phyloP scores from a whole-genome alignment of 2,113 vertebrate genomes.

The Telmatochromis brachygnathus region DNA sequence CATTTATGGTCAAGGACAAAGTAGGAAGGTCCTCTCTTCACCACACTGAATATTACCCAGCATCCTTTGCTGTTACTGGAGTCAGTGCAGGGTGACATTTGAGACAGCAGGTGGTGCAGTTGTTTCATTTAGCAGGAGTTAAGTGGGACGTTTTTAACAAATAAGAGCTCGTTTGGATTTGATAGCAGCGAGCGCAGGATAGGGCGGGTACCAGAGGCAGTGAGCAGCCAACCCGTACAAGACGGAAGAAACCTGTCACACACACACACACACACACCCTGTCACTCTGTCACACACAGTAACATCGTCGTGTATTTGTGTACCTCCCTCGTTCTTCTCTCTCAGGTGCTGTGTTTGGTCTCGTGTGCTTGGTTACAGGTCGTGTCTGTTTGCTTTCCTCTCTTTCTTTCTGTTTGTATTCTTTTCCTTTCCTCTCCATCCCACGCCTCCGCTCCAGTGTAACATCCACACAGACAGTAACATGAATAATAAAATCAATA shows the following conservation, averaged over 20 bases:
- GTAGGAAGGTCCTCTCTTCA: not conserved
- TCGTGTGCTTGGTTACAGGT: too few species aligned
- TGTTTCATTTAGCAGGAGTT: not conserved
- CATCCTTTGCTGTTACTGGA: not conserved
- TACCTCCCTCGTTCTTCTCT: fast-evolving
- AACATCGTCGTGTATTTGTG: too few species aligned
- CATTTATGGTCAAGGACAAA: not conserved
- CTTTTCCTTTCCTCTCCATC: too few species aligned
- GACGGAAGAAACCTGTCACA: fast-evolving
- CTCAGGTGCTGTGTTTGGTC: too few species aligned
- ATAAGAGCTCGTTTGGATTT: not conserved
- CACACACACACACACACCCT: too few species aligned
- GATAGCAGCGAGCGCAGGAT: not conserved
- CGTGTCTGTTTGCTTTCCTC: too few species aligned
- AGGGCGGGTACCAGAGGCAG: fast-evolving
- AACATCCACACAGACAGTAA: too few species aligned
- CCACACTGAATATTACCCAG: not conserved
- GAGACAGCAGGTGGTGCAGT: not conserved
- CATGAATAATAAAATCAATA: too few species aligned
- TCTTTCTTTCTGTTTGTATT: too few species aligned
- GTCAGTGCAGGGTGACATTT: not conserved
- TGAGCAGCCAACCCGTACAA: not conserved
- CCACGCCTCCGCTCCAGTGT: too few species aligned
- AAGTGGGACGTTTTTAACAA: not conserved
- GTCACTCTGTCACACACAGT: too few species aligned